phyloP scores from a whole-genome alignment of 2,888 invertebrate species.

The Corythucha ciliata region DNA sequence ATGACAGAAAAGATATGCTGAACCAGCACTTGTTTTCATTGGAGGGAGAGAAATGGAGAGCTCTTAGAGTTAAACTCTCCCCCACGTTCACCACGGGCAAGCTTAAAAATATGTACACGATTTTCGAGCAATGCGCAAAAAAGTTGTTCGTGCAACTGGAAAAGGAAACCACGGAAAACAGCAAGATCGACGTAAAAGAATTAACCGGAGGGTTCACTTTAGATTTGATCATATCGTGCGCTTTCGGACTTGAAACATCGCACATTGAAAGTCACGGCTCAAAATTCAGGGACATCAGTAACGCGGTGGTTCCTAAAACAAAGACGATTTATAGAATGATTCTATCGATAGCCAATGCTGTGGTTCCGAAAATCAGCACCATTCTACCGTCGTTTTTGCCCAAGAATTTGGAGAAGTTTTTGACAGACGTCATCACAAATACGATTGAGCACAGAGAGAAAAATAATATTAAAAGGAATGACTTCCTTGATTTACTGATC shows the following conservation, averaged over 20 bases:
- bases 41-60: constrained; percentile 24
- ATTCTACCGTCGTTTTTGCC: too few relatives aligned
- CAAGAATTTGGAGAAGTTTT: too few relatives aligned
- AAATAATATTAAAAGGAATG: constrained; percentile 45
- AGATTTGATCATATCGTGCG: constrained; percentile 45
- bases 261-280: too few relatives aligned
- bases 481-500: constrained; percentile 50
- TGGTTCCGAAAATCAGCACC: too few relatives aligned
- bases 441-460: constrained; percentile 45
- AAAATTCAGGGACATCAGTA: too few relatives aligned
- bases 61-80: constrained; percentile 24
- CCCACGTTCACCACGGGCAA: constrained; percentile 27
- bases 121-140: constrained; percentile 17
- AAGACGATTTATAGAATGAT: too few relatives aligned
- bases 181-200: constrained; percentile 42
- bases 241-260: constrained; percentile 44
- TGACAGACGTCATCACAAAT: too few relatives aligned
- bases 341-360: too few relatives aligned
- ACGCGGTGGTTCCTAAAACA: too few relatives aligned
- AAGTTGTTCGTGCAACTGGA: neutral
- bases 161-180: neutral
- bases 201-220: constrained; percentile 42
- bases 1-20: too few relatives aligned
- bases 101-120: constrained; percentile 26
- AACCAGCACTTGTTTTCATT: constrained; percentile 24